These are phyloP conservation scores for Scaptomyza montana DNA, from an alignment of 1,140 invertebrate genomes.

Conservation along the genomic window DNA sequence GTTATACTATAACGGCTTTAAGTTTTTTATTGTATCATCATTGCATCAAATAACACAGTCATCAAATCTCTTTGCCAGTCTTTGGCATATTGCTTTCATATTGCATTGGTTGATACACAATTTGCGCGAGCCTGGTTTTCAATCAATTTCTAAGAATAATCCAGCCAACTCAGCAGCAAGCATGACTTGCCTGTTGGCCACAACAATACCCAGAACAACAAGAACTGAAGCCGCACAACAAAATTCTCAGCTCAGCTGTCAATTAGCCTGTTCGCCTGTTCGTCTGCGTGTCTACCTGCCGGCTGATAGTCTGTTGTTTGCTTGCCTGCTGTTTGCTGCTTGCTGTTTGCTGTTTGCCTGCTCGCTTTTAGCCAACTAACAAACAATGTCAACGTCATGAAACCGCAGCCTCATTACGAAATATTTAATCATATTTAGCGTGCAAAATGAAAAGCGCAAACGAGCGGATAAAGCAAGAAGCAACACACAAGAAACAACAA, in stretches of 20 bases:
- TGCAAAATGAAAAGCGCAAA: constrained; percentile 33
- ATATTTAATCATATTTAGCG: constrained; percentile 79
- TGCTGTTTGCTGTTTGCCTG: constrained; percentile 3
- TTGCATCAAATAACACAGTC: background rate
- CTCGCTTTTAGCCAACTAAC: constrained; percentile 24
- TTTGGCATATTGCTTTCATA: background rate
- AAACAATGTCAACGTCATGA: constrained; percentile 49
- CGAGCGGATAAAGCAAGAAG: constrained; percentile 13
- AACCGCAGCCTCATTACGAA: constrained; percentile 77
- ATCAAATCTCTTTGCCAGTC: too few species aligned
- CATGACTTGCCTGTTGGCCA: background rate
- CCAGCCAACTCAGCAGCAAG: background rate
- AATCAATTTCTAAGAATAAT: background rate
- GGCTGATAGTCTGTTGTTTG: background rate
- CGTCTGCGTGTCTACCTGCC: constrained; percentile 1
- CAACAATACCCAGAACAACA: background rate
- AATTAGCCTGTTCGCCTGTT: constrained; percentile 52
- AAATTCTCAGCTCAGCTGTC: constrained; percentile 41
- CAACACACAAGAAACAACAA: background rate
- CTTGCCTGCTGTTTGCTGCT: background rate
- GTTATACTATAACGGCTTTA: background rate
- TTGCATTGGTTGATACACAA: background rate
- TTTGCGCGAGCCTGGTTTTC: background rate
- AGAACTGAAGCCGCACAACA: background rate
- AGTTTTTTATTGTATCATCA: background rate